phyloP scores from a whole-genome alignment of 2,113 vertebrate genomes.

The Steatornis caripensis region DNA sequence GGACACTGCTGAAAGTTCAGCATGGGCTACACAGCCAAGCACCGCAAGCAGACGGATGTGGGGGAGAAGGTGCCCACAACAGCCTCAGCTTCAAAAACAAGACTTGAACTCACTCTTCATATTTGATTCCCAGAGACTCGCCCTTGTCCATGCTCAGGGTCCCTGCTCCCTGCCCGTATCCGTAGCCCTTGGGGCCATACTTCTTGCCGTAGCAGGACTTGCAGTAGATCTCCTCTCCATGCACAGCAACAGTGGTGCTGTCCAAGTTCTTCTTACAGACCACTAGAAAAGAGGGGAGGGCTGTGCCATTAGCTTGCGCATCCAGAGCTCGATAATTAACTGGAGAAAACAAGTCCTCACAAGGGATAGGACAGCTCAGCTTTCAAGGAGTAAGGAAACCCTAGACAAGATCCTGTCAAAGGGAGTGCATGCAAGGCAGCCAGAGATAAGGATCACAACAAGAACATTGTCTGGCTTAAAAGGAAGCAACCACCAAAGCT shows the following conservation, averaged over 20 bases:
- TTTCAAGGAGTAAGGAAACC: constrained; percentile 17
- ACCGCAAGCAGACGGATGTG: not conserved
- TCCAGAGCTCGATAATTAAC: not conserved
- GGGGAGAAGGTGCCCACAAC: not conserved
- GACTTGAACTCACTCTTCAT: constrained; percentile 78
- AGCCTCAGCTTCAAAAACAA: accelerated
- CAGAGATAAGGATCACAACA: constrained; percentile 33
- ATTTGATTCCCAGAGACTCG: constrained; percentile 85
- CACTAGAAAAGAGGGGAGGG: constrained; percentile 70
- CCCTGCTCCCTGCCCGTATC: constrained; percentile 89
- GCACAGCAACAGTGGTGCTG: constrained; percentile 90
- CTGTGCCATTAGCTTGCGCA: not conserved
- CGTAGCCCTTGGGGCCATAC: constrained; percentile 93
- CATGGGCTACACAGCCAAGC: not conserved
- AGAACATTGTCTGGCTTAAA: constrained; percentile 10
- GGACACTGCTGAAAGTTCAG: not conserved
- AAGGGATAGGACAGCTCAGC: not conserved
- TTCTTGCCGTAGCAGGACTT: constrained; percentile 93
- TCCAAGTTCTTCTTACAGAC: constrained; percentile 92
- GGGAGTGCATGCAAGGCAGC: not conserved
- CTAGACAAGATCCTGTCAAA: not conserved
- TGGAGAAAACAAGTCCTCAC: constrained; percentile 13
- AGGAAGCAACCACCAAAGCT: constrained; percentile 5
- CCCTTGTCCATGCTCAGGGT: constrained; percentile 90
- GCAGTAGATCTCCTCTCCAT: constrained; percentile 92